Evolutionary conservation across 1,140 invertebrate genomes (phyloP).

Genomic region (Pseudomyrmex concolor): DNA sequence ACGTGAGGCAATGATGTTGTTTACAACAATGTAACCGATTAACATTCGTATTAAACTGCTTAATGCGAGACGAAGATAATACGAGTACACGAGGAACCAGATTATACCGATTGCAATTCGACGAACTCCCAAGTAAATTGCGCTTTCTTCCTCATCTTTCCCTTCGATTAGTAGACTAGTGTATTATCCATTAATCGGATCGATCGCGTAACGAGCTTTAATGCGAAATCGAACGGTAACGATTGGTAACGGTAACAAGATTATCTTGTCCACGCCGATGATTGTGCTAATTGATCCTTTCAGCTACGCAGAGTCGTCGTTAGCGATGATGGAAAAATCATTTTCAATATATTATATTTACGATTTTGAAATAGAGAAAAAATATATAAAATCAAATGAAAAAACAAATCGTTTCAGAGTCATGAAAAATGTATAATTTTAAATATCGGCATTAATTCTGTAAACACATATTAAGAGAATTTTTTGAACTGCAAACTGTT

Average conservation of each 20-base stretch:
- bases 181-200: constrained; percentile 74
- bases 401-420: background rate
- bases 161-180: constrained; percentile 53
- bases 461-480: background rate
- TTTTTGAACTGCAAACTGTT: no score
- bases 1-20: constrained; percentile 43
- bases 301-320: constrained; percentile 23
- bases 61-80: constrained; percentile 42
- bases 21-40: constrained; percentile 25
- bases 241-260: constrained; percentile 78
- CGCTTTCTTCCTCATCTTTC: constrained; percentile 52
- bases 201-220: constrained; percentile 78
- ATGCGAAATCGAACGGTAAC: constrained; percentile 77
- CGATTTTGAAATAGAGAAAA: no score
- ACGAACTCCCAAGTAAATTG: constrained; percentile 38
- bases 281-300: constrained; percentile 63
- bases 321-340: background rate
- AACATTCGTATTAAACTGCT: constrained; percentile 48
- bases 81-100: constrained; percentile 12
- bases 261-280: constrained; percentile 72
- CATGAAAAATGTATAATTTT: constrained; percentile 49
- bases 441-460: constrained; percentile 41
- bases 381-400: no score
- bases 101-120: constrained; percentile 44
- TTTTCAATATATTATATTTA: background rate